Percentiles rank a stretch among this genome's conserved stretches.
These are phyloP conservation scores for Hetaerina americana DNA, from an alignment of 1,140 invertebrate species.

Conservation along the genomic window DNA sequence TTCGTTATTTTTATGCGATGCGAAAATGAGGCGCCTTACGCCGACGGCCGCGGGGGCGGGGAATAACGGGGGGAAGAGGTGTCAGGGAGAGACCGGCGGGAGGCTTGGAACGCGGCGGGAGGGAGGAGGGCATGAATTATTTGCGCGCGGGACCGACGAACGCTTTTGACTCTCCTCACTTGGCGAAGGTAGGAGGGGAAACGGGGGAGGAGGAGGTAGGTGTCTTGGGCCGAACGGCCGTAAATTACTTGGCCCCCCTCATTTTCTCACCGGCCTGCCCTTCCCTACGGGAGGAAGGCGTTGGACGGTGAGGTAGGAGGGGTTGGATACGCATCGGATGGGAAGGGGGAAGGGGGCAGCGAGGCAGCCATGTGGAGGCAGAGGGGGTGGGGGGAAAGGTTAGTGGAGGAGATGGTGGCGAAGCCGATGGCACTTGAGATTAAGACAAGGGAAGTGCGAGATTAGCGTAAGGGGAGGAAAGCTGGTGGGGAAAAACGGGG, in stretches of 20 bases:
- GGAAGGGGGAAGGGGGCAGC: too few relatives aligned
- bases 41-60: too few relatives aligned
- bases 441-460: neutral
- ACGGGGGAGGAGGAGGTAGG: too few relatives aligned
- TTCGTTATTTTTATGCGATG: too few relatives aligned
- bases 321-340: too few relatives aligned
- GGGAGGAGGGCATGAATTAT: neutral
- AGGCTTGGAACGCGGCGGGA: neutral
- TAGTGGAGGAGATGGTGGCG: neutral
- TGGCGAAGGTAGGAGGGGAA: neutral
- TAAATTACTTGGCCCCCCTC: neutral
- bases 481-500: too few relatives aligned
- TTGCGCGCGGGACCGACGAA: neutral
- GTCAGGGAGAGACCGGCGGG: neutral
- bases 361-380: neutral
- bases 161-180: neutral
- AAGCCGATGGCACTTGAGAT: neutral
- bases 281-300: too few relatives aligned
- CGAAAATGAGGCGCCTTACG: too few relatives aligned
- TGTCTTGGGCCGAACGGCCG: neutral
- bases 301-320: too few relatives aligned
- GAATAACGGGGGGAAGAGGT: too few relatives aligned
- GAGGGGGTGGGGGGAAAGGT: neutral
- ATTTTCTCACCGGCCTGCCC: neutral
- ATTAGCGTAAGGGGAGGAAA: neutral